These are phyloP conservation scores for Porites cylindrica DNA, from an alignment of 92 coral and sea anemone genomes.

Conservation along the genomic window DNA sequence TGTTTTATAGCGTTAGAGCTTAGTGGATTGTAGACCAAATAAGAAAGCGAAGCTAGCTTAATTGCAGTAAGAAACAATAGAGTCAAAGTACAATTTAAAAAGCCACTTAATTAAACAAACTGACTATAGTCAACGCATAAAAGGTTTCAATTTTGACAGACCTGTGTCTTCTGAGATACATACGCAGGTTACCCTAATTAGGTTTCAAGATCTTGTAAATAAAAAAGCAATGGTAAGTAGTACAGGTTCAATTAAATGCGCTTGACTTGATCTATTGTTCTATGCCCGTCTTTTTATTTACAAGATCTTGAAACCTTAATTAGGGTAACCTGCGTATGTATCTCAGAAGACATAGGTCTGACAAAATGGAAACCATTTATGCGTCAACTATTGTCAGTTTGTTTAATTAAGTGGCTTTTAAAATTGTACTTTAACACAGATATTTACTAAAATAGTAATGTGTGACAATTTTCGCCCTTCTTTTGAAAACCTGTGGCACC, in stretches of 20 bases:
- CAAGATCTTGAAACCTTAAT: not conserved
- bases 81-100: not conserved
- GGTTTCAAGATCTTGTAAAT: not conserved
- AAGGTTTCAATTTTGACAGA: not conserved
- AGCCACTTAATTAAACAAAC: not conserved
- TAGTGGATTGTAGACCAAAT: not conserved
- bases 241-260: too few species aligned
- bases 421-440: not conserved
- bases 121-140: not conserved
- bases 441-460: too few species aligned
- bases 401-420: conserved; percentile 1
- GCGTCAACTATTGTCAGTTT: not conserved
- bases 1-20: not conserved
- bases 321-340: not conserved
- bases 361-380: not conserved
- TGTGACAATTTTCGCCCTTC: too few species aligned
- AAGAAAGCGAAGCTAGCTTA: not conserved
- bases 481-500: too few species aligned
- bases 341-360: not conserved
- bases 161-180: not conserved
- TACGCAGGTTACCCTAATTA: not conserved
- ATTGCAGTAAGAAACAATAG: not conserved
- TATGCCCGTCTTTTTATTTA: too few species aligned
- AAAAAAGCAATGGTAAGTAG: too few species aligned
- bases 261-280: too few species aligned